Percentiles rank a stretch among this genome's conserved stretches.
phyloP scores from a whole-genome alignment of 2,888 invertebrate genomes.

The Iselma pallidipennis region DNA sequence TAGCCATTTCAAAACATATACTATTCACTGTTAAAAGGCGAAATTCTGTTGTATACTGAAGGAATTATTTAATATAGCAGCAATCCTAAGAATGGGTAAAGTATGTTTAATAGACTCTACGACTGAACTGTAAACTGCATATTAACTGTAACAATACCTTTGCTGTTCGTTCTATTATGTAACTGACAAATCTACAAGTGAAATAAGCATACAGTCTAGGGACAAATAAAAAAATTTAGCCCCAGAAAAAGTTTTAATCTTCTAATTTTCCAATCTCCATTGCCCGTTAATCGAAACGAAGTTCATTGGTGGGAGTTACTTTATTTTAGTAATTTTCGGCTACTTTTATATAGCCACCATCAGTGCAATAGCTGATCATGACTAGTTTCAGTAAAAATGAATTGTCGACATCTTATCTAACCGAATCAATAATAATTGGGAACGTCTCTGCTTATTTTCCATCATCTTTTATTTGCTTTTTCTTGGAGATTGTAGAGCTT shows the following conservation, averaged over 20 bases:
- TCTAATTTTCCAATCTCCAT: too few species aligned
- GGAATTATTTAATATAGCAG: background rate
- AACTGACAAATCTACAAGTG: too few species aligned
- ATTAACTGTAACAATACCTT: background rate
- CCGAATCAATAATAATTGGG: background rate
- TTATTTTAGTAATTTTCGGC: too few species aligned
- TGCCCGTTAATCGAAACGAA: too few species aligned
- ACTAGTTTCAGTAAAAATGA: background rate
- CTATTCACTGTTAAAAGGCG: background rate
- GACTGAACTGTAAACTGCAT: background rate
- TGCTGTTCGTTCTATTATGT: background rate
- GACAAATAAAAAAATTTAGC: too few species aligned
- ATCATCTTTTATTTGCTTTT: slow-evolving; percentile 8
- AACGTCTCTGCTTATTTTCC: slow-evolving; percentile 3
- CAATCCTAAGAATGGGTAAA: background rate
- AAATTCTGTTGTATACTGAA: background rate
- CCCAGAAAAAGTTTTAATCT: too few species aligned
- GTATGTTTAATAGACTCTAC: background rate
- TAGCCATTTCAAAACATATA: background rate
- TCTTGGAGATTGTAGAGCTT: slow-evolving; percentile 2
- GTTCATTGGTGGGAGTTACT: too few species aligned
- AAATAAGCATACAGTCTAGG: too few species aligned
- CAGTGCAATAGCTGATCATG: too few species aligned
- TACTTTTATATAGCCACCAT: too few species aligned
- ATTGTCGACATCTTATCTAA: background rate